phyloP scores from a whole-genome alignment of 2,888 invertebrate genomes.

The Noctua janthina region DNA sequence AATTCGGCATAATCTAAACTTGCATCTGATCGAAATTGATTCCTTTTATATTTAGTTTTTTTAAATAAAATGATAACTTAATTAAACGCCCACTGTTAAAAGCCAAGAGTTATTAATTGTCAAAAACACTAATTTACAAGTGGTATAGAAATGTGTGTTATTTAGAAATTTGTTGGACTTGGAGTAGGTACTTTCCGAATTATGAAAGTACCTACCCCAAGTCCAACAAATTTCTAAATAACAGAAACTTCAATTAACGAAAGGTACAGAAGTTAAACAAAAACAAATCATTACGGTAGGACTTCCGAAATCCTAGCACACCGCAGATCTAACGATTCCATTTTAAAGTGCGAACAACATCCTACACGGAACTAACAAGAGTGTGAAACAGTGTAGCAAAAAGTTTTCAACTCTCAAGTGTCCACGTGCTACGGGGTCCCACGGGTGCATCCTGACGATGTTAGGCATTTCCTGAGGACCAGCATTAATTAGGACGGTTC shows the following conservation, averaged over 20 bases:
- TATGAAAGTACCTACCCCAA: not conserved
- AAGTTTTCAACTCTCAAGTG: slow-evolving; percentile 72
- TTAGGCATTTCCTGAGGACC: slow-evolving; percentile 75
- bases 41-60: not conserved
- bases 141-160: too few relatives aligned
- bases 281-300: slow-evolving; percentile 15
- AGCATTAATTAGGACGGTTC: slow-evolving; percentile 76
- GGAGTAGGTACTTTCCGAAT: too few relatives aligned
- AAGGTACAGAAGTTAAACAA: not conserved
- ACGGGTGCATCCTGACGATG: slow-evolving; percentile 76
- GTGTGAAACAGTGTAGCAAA: slow-evolving; percentile 82
- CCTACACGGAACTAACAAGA: slow-evolving; percentile 66
- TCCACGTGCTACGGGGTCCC: slow-evolving; percentile 83
- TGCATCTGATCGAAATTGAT: not conserved
- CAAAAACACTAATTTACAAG: not conserved
- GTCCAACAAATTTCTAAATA: not conserved
- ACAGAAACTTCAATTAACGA: not conserved
- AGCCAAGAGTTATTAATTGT: not conserved
- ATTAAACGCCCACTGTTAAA: not conserved
- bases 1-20: not conserved
- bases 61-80: too few relatives aligned
- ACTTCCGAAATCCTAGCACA: slow-evolving; percentile 15
- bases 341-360: slow-evolving; percentile 72
- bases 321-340: not conserved
- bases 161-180: too few relatives aligned